Evolutionary conservation across 2,113 vertebrate genomes (phyloP), one percentile per base, ranked within the genome.

Genomic region (Vicugna pacos): DNA sequence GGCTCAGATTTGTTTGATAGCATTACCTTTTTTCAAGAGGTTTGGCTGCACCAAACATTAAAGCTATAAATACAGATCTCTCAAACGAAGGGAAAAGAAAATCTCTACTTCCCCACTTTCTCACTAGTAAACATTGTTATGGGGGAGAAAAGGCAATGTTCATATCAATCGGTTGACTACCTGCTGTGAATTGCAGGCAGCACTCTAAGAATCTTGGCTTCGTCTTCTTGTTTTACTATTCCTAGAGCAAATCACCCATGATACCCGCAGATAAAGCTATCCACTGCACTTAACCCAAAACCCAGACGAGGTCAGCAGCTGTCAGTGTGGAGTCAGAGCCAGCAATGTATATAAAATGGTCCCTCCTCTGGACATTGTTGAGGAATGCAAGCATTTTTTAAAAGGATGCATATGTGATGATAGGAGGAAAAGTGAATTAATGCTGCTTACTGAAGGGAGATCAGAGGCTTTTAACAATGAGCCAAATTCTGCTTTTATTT

Each of bases 221-320:
- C 46, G 24, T 86, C 69, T 67, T 24, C 30, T 72, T 50, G 14
- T 87, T 96, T 96, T 97, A 91, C 93, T 97, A 73, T 96, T 97
- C 42, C 81, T 77, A 72, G 52, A 96, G 84, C 75, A 93, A 92
- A 92, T 90, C 76, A 92, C 65, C 75, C 62, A 77, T 95, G 84
- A 86, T 73, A 50, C 38, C 19, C 83, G 54, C 42, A 96, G 80
- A 96, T 96, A 97, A 96, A 95, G 70, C 42, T 69, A 94, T 91
- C 64, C 28, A 30, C 38, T 87, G 48, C 38, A 76, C 54, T 96
- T 96, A 97, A 87, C 95, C 91, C 89, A 93, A 91, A 97, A 52
- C 50, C 62, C 69, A 32, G 22, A 95, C 56, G 65, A 95, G 86
- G 73, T 94, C 89, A 96, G 73, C 46, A 56, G 50, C 19, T 93